Evolutionary conservation across 2,797 vertebrate genomes (phyloP), one percentile per base, ranked within the genome.

Genomic region (Anisognathus igniventris): DNA sequence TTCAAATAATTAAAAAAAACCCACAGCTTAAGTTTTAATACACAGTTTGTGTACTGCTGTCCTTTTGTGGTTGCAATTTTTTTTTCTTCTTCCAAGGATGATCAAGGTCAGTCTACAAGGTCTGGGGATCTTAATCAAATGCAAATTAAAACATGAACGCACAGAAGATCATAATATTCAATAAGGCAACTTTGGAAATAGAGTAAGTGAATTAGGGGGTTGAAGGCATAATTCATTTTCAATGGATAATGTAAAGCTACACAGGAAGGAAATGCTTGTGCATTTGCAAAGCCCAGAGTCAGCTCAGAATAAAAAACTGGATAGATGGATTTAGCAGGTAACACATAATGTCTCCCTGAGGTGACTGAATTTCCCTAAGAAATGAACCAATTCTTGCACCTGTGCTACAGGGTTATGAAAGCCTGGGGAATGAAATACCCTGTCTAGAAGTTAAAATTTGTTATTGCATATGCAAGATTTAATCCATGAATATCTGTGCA

Each of bases 121-220:
- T 77, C 79, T 72, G 28, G 51, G 51, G 30, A 90, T 66, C 70
- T 76, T 95, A 93, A 95, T 93, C 89, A 73, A 88, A 97, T 93
- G 95, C 76, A 94, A 96, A 96, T 97, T 94, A 96, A 97, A 96
- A 93, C 89, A 90, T 15, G 70, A 93, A 88, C 3, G 0, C 70
- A 48, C 33, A 61, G 42, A 76, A 91, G 60, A 95, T 88, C 47
- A 84, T 92, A 92, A 92, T 96, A 94, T 94, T 94, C 87, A 81
- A 92, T 94, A 94, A 94, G 87, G 76, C 56, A 93, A 96, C 89
- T 96, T 96, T 90, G 91, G 80, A 96, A 94, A 88, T 21, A 75
- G 67, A 23, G 10, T 96, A 94, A 96, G 87, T 94, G 95, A 94
- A 96, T 95, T 95, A 93, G 60, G 75, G 25, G 47, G 44, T 53